These are phyloP conservation scores for Typhlichthys eigenmanni DNA, from an alignment of 2,797 vertebrate species.

Conservation along the genomic window DNA sequence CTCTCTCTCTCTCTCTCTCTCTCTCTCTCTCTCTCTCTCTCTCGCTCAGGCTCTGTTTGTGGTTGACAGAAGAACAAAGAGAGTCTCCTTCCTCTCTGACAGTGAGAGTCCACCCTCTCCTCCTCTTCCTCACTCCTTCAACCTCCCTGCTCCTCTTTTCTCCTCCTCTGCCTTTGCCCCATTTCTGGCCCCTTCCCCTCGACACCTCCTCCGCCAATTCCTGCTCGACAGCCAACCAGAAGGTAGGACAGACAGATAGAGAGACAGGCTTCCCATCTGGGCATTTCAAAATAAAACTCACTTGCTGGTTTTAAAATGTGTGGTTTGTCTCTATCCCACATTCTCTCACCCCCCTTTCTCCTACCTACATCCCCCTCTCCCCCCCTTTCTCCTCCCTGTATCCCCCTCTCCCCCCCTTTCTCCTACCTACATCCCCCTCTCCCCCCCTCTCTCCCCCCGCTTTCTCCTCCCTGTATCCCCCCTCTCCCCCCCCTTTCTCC, in stretches of 20 bases:
- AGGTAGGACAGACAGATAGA: too few species aligned
- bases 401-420: background rate
- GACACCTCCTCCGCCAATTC: slow-evolving; percentile 4
- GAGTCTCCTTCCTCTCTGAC: slow-evolving; percentile 74
- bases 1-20: background rate
- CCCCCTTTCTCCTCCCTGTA: background rate
- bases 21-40: slow-evolving; percentile 7
- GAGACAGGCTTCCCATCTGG: too few species aligned
- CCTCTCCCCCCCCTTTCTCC: too few species aligned
- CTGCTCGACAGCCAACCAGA: background rate
- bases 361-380: slow-evolving; percentile 9
- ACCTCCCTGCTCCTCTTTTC: background rate
- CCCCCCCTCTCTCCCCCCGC: too few species aligned
- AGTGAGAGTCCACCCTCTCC: slow-evolving; percentile 62
- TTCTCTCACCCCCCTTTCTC: background rate
- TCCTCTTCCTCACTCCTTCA: slow-evolving; percentile 10
- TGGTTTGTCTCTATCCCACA: background rate
- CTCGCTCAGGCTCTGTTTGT: slow-evolving; percentile 78
- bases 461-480: too few species aligned
- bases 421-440: too few species aligned
- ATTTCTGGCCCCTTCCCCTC: background rate
- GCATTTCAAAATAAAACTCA: too few species aligned
- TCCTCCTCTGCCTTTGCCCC: slow-evolving; percentile 6
- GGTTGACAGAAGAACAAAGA: slow-evolving; percentile 71
- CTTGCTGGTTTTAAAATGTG: too few species aligned